A percentile compares a stretch with the other conserved stretches of the same genome.
These are phyloP conservation scores for Diabrotica balteata DNA, from an alignment of 2,888 invertebrate genomes.

Conservation along the genomic window DNA sequence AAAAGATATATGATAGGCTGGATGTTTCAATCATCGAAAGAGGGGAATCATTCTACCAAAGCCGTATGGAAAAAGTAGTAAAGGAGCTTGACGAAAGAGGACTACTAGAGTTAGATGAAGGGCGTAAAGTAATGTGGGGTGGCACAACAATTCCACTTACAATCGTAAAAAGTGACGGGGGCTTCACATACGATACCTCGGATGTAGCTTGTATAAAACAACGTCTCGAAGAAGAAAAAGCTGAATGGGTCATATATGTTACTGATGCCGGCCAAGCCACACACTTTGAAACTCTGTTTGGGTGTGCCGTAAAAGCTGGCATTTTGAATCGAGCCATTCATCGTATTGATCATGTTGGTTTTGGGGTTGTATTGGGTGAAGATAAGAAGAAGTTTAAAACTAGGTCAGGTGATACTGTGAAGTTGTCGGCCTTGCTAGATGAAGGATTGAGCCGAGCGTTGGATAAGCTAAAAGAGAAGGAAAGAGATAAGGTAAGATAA, in stretches of 20 bases:
- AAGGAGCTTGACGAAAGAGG: conserved; percentile 68
- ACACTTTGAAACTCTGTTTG: conserved; percentile 79
- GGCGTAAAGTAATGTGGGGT: conserved; percentile 83
- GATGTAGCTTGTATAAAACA: conserved; percentile 93
- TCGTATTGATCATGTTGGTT: conserved; percentile 89
- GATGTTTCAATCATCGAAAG: conserved; percentile 79
- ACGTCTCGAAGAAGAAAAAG: conserved; percentile 82
- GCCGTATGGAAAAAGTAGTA: conserved; percentile 81
- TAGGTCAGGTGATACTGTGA: conserved; percentile 92
- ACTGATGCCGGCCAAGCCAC: conserved; percentile 90
- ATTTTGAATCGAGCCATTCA: conserved; percentile 69
- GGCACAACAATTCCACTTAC: conserved; percentile 84
- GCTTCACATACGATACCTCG: conserved; percentile 97
- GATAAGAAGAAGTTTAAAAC: conserved; percentile 99
- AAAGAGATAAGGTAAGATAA: conserved; percentile 73
- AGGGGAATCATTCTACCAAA: conserved; percentile 98
- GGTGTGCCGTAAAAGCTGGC: conserved; percentile 80
- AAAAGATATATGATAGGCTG: conserved; percentile 87
- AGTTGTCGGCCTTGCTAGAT: conserved; percentile 83
- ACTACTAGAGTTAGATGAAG: conserved; percentile 80
- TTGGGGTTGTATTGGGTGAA: conserved; percentile 97
- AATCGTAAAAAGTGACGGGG: conserved; percentile 96
- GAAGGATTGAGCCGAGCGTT: conserved; percentile 86
- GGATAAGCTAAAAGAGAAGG: conserved; percentile 87
- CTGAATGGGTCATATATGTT: conserved; percentile 90